Base-by-base conservation (phyloP, 2,888 invertebrate genomes). In the Boloria selene region DNA sequence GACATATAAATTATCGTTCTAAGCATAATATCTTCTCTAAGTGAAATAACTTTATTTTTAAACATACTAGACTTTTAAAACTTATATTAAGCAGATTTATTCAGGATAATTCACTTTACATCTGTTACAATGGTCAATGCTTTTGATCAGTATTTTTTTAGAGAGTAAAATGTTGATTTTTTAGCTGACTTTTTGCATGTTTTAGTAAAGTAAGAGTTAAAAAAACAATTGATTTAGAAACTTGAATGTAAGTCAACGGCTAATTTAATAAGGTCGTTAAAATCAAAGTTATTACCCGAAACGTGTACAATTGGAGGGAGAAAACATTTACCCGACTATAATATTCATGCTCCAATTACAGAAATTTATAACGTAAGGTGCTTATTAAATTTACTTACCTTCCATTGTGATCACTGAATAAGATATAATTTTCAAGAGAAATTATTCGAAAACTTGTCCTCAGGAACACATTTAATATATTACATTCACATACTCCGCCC, bases 261-360 rank as follows among this genome's bases (percentile, higher is more conserved):
- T 72, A 71, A 76, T 70, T 76, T 75, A 76, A 73, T 75, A 70
- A 74, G 59, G 70, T 74, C 73, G 73, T 75, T 76, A 75, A 72
- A 72, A 74, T 74, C 70, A 64, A 69, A 75, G 66, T 77, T 77
- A 77, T 77, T 73, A 72, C 73, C 75, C 76, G 76, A 72, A 76
- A 77, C 76, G 75, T 56, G 68, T 71, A 69, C 70, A 70, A 73
- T 69, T 69, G 64, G 70, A 70, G 72, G 68, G 70, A 67, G 70
- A 72, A 73, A 72, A 74, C 70, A 70, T 72, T 73, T 71, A 70
- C 72, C 73, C 72, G 64, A 73, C 74, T 75, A 77, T 77, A 76
- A 79, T 79, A 78, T 82, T 83, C 79, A 83, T 78, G 72, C 75
- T 70, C 70, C 78, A 77, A 82, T 82, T 83, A 79, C 73, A 69